A percentile compares a stretch with the other conserved stretches of the same genome.
These are phyloP conservation scores for Chanos chanos DNA, from an alignment of 2,797 vertebrate species.

Conservation along the genomic window DNA sequence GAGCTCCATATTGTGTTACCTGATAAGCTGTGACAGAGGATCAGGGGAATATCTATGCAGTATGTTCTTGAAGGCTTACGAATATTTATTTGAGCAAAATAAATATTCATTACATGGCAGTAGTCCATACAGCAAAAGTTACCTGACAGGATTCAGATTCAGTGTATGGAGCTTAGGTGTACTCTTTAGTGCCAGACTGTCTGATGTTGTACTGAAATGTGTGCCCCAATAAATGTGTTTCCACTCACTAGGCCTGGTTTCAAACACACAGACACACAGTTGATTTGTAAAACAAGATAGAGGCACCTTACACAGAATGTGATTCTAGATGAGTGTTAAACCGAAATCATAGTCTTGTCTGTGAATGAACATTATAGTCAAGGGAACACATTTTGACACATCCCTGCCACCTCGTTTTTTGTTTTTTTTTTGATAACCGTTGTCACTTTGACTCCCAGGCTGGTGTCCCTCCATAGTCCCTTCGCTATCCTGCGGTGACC, in stretches of 20 bases:
- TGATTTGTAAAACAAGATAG: too few species aligned
- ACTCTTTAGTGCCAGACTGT: neutral
- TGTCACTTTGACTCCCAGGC: slow-evolving; percentile 85
- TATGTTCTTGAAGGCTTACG: too few species aligned
- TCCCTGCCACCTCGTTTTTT: neutral
- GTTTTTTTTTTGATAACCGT: slow-evolving; percentile 57
- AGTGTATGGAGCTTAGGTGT: neutral
- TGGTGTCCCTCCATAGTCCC: slow-evolving; percentile 98
- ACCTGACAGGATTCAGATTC: slow-evolving; percentile 2
- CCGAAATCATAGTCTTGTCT: neutral
- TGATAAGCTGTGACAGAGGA: too few species aligned
- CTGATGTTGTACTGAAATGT: slow-evolving; percentile 20
- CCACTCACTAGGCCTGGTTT: neutral
- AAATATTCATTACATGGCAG: too few species aligned
- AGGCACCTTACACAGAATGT: too few species aligned
- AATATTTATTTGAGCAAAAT: too few species aligned
- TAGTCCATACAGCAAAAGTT: too few species aligned
- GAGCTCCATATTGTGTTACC: too few species aligned
- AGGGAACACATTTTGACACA: slow-evolving; percentile 27
- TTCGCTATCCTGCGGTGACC: slow-evolving; percentile 89
- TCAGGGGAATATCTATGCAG: too few species aligned
- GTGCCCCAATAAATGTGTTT: slow-evolving; percentile 9
- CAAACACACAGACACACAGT: too few species aligned
- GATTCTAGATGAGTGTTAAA: neutral
- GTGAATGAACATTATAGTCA: slow-evolving; percentile 20